Percentiles rank a stretch among this genome's conserved stretches.
Evolutionary conservation across 2,113 vertebrate genomes (phyloP).

Genomic region (Neodon shergylaensis): DNA sequence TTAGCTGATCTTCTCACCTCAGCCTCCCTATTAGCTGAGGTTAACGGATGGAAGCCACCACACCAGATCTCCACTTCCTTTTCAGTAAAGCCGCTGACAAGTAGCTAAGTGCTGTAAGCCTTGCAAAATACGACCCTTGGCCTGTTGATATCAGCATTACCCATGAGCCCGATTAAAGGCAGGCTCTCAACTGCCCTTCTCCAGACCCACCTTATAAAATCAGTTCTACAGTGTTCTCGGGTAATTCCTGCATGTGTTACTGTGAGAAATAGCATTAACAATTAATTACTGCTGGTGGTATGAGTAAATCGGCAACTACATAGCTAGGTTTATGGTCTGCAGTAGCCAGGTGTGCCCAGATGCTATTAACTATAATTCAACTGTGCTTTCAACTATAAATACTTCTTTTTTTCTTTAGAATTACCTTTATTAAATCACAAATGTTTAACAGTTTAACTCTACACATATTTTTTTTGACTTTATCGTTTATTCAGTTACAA

Average conservation of each 20-base stretch:
- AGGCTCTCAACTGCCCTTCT: not conserved
- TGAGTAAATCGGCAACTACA: not conserved
- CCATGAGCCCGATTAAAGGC: not conserved
- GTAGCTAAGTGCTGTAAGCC: not conserved
- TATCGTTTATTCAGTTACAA: no score
- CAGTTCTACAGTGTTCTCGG: not conserved
- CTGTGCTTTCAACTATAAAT: not conserved
- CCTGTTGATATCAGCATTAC: not conserved
- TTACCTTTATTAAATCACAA: not conserved
- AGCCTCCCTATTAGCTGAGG: not conserved
- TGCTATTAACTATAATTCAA: not conserved
- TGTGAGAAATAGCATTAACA: not conserved
- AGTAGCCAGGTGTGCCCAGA: not conserved
- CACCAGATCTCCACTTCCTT: not conserved
- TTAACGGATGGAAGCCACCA: not conserved
- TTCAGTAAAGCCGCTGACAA: not conserved
- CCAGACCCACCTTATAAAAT: not conserved
- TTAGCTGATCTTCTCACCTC: not conserved
- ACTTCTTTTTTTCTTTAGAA: not conserved
- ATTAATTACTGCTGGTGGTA: not conserved
- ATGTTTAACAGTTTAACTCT: not conserved
- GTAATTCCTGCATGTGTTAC: not conserved
- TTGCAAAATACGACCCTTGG: not conserved
- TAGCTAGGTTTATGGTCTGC: not conserved
- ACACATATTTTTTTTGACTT: not conserved